phyloP scores from a whole-genome alignment of 2,888 invertebrate species.

The Pterostichus madidus region DNA sequence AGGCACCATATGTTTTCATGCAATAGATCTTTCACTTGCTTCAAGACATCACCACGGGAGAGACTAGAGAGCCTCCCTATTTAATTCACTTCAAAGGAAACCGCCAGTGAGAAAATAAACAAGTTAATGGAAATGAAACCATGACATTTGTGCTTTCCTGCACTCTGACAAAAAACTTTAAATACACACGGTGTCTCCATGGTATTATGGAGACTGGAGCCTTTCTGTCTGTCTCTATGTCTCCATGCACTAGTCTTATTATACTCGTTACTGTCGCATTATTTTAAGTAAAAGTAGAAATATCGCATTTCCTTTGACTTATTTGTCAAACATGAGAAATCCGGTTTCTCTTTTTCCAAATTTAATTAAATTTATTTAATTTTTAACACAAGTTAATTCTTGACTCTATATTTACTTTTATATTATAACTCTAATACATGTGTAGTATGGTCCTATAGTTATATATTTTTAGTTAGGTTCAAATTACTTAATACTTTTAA shows the following conservation, averaged over 20 bases:
- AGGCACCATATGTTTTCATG: slow-evolving; percentile 54
- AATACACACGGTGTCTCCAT: slow-evolving; percentile 31
- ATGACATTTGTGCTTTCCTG: slow-evolving; percentile 61
- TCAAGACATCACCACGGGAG: slow-evolving; percentile 25
- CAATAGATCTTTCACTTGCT: slow-evolving; percentile 64
- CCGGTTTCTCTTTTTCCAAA: too few relatives aligned
- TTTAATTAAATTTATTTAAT: too few relatives aligned
- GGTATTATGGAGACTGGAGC: background rate
- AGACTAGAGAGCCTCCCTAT: slow-evolving; percentile 55
- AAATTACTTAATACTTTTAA: too few relatives aligned
- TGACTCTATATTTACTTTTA: too few relatives aligned
- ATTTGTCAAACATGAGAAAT: slow-evolving; percentile 14
- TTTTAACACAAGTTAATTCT: too few relatives aligned
- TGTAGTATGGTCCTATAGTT: too few relatives aligned
- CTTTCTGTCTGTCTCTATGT: slow-evolving; percentile 11
- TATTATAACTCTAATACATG: too few relatives aligned
- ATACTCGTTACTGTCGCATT: slow-evolving; percentile 17
- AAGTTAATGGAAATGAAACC: slow-evolving; percentile 65
- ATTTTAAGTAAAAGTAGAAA: slow-evolving; percentile 21
- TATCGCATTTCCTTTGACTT: slow-evolving; percentile 41
- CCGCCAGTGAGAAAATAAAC: slow-evolving; percentile 62
- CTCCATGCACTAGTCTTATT: slow-evolving; percentile 13
- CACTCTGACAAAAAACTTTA: slow-evolving; percentile 54
- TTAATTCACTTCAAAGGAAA: slow-evolving; percentile 63
- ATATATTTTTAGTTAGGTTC: too few relatives aligned